phyloP scores from a whole-genome alignment of 2,113 vertebrate genomes.

The Podilymbus podiceps region DNA sequence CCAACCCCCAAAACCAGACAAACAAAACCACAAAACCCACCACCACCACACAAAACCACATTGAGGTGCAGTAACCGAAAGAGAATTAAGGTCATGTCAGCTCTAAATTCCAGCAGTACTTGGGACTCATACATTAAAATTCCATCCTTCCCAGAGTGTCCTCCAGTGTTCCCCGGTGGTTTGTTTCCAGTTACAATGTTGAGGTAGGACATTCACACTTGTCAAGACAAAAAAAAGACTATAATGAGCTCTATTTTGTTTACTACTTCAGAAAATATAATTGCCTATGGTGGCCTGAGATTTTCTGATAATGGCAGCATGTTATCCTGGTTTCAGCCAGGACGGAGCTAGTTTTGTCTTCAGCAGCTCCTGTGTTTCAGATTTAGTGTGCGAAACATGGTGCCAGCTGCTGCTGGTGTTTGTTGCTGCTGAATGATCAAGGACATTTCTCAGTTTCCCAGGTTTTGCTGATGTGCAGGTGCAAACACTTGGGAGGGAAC shows the following conservation, averaged over 20 bases:
- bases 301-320: neutral
- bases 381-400: no score
- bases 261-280: neutral
- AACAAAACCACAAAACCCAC: no score
- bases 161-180: neutral
- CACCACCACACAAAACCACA: neutral
- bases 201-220: neutral
- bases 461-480: no score
- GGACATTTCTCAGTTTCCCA: no score
- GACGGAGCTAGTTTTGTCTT: no score
- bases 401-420: no score
- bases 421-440: no score
- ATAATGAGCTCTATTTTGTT: neutral
- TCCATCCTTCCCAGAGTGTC: neutral
- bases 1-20: no score
- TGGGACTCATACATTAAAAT: neutral
- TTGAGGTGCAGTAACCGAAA: neutral
- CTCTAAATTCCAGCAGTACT: neutral
- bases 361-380: no score
- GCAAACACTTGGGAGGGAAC: no score
- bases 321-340: no score
- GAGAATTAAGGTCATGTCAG: neutral
- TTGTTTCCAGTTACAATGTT: neutral
- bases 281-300: neutral
- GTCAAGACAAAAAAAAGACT: neutral